Percentiles rank a stretch among this genome's conserved stretches.
phyloP scores from a whole-genome alignment of 2,113 vertebrate species.

The Paratilapia polleni region DNA sequence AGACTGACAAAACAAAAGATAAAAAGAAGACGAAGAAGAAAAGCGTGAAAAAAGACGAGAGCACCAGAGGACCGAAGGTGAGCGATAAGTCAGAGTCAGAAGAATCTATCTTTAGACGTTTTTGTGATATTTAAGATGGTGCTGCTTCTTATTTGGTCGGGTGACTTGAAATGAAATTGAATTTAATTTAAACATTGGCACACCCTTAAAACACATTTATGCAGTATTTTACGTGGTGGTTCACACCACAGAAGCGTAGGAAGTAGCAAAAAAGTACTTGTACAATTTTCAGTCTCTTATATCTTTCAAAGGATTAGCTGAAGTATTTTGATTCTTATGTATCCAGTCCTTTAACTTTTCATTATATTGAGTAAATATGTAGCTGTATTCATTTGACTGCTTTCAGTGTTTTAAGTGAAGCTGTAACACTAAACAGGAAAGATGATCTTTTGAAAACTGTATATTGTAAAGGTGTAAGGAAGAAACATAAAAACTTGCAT shows the following conservation, averaged over 20 bases:
- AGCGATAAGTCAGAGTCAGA: background rate
- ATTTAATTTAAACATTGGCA: background rate
- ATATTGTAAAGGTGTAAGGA: background rate
- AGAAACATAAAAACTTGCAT: background rate
- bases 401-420: too few species aligned
- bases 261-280: background rate
- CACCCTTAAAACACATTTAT: background rate
- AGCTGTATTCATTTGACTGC: background rate
- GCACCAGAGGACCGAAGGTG: conserved; percentile 62
- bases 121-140: background rate
- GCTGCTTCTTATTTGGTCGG: background rate
- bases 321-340: background rate
- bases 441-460: background rate
- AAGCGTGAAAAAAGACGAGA: background rate
- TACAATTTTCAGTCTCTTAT: background rate
- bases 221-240: background rate
- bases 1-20: background rate
- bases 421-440: too few species aligned
- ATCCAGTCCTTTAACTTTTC: background rate
- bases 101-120: background rate
- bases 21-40: conserved; percentile 40
- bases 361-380: background rate
- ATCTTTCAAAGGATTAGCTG: background rate
- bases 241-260: background rate
- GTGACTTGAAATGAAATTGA: background rate